Evolutionary conservation across 2,888 invertebrate species (phyloP), one percentile per base, ranked within the genome.

Genomic region (Polymixis flavicincta): DNA sequence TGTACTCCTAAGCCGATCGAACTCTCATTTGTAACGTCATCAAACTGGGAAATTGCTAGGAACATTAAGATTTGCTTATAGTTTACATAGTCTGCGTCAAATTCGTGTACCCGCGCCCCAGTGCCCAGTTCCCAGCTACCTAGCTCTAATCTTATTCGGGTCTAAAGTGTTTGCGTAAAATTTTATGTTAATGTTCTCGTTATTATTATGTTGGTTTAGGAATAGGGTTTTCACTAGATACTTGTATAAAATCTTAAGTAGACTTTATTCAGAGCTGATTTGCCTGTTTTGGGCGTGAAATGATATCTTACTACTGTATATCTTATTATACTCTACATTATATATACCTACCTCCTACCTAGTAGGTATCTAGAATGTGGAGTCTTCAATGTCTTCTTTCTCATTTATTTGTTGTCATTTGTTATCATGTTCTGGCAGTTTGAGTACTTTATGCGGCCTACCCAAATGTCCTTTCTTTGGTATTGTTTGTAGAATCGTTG

Each of bases 101-200:
- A 64, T 66, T 48, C 2, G 14, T 17, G 54, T 45, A 14, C n/a
- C 32, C 32, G n/a, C 19, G 45, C 4, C 69, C 73, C 63, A 55
- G 68, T 32, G 61, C 28, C 64, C 55, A 72, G 65, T 60, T 17
- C 59, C 50, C 84, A 61, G 71, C 71, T 64, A 65, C 81, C 74
- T 64, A 84, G 71, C 70, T 66, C 82, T 87, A 85, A 85, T 85
- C 83, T 85, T 83, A 87, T 83, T 83, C 63, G 73, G 83, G 80
- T 73, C 71, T 80, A 85, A 85, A 87, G 76, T 85, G 85, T 83
- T 87, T 85, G 86, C 78, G 76, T 87, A 76, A 87, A 83, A 86
- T 86, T 86, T 87, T 82, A 87, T 86, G 88, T 69, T 79, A 82
- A 86, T 86, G 70, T 55, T 71, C 71, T 55, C 71, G 76, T 76